Evolutionary conservation across 2,888 invertebrate genomes (phyloP).

Genomic region (Tubulanus polymorphus): DNA sequence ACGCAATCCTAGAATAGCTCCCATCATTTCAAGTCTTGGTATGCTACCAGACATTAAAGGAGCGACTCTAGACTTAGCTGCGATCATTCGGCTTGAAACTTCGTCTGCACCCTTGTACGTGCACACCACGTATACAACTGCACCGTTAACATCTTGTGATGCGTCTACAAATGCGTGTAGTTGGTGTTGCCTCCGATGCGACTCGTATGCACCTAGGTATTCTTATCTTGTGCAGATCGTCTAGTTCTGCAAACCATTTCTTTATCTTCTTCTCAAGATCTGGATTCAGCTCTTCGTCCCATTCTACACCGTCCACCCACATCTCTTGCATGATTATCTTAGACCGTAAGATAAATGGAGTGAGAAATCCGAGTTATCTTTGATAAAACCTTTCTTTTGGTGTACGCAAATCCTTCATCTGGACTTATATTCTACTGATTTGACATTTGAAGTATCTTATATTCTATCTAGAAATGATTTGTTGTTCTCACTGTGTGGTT

Average conservation of each 20-base stretch:
- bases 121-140: neutral
- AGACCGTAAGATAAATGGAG: constrained; percentile 23
- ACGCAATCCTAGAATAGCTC: constrained; percentile 6
- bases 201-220: constrained; percentile 1
- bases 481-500: too few species aligned
- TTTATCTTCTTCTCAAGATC: constrained; percentile 5
- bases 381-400: too few species aligned
- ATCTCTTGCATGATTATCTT: constrained; percentile 32
- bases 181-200: too few species aligned
- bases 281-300: constrained; percentile 27
- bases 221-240: constrained; percentile 1
- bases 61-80: constrained; percentile 9
- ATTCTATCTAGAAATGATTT: too few species aligned
- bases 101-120: neutral
- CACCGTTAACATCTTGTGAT: constrained; percentile 8
- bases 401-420: too few species aligned
- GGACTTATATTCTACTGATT: too few species aligned
- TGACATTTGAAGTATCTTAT: too few species aligned
- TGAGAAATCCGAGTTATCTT: constrained; percentile 33
- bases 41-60: constrained; percentile 10
- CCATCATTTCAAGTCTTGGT: constrained; percentile 10
- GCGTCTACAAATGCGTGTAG: constrained; percentile 9
- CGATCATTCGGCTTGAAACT: constrained; percentile 2
- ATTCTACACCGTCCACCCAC: constrained; percentile 27
- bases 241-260: constrained; percentile 20